Evolutionary conservation across 2,113 vertebrate genomes (phyloP).

Genomic region (Eolophus roseicapilla): DNA sequence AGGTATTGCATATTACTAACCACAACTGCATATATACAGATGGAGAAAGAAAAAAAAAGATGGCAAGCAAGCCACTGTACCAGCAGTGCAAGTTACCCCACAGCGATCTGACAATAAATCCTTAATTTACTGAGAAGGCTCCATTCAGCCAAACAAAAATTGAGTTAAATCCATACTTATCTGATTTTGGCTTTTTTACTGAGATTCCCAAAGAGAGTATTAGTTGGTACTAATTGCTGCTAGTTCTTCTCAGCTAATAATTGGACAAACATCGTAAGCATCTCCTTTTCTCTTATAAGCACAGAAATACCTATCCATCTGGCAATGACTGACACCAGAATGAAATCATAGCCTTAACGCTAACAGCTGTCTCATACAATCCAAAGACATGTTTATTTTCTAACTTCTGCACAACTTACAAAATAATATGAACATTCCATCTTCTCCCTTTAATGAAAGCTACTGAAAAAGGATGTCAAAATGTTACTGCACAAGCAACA

Average conservation of each 20-base stretch:
- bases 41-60: not conserved
- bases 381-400: not conserved
- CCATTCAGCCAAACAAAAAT: not conserved
- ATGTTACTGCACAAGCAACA: not conserved
- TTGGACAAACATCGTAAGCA: not conserved
- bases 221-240: not conserved
- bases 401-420: not conserved
- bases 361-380: not conserved
- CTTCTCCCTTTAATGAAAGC: not conserved
- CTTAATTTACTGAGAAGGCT: not conserved
- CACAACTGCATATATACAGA: not conserved
- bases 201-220: not conserved
- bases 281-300: not conserved
- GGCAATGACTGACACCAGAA: not conserved
- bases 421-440: not conserved
- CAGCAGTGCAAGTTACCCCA: not conserved
- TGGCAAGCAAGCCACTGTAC: fast-evolving
- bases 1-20: not conserved
- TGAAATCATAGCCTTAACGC: not conserved
- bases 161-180: not conserved
- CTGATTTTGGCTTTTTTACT: not conserved
- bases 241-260: not conserved
- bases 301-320: not conserved
- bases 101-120: not conserved
- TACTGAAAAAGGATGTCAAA: not conserved